phyloP scores from a whole-genome alignment of 2,113 vertebrate genomes.

The Carassius auratus region DNA sequence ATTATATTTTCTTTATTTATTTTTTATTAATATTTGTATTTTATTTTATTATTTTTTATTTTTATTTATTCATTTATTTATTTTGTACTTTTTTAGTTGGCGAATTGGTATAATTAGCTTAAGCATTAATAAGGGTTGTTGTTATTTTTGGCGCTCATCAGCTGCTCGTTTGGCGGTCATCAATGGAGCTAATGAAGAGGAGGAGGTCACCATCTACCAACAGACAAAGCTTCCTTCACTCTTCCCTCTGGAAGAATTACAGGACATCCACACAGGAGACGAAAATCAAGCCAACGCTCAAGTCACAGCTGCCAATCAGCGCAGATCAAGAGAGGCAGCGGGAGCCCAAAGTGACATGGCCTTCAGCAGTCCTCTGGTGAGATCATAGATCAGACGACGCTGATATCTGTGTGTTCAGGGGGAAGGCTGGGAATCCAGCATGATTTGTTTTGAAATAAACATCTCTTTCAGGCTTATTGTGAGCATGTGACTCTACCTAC shows the following conservation, averaged over 20 bases:
- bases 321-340: slow-evolving; percentile 57
- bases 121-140: not conserved
- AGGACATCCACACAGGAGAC: slow-evolving; percentile 32
- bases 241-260: slow-evolving; percentile 55
- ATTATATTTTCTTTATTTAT: too few species aligned
- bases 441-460: too few species aligned
- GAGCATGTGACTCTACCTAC: too few species aligned
- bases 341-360: slow-evolving; percentile 62
- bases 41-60: too few species aligned
- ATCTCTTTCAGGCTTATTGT: not conserved
- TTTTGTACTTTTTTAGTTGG: not conserved
- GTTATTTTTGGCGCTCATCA: slow-evolving; percentile 45
- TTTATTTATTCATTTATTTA: too few species aligned
- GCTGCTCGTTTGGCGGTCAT: slow-evolving; percentile 71
- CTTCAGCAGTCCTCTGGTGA: slow-evolving; percentile 78
- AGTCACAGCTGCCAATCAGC: slow-evolving; percentile 22
- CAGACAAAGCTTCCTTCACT: slow-evolving; percentile 44
- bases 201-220: slow-evolving; percentile 68
- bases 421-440: not conserved
- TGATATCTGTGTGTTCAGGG: not conserved
- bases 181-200: slow-evolving; percentile 63
- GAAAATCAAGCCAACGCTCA: slow-evolving; percentile 30
- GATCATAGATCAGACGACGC: slow-evolving; percentile 31
- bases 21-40: too few species aligned
- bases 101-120: not conserved